Base-by-base conservation (phyloP, 1,140 invertebrate species). In the Portunus trituberculatus region DNA sequence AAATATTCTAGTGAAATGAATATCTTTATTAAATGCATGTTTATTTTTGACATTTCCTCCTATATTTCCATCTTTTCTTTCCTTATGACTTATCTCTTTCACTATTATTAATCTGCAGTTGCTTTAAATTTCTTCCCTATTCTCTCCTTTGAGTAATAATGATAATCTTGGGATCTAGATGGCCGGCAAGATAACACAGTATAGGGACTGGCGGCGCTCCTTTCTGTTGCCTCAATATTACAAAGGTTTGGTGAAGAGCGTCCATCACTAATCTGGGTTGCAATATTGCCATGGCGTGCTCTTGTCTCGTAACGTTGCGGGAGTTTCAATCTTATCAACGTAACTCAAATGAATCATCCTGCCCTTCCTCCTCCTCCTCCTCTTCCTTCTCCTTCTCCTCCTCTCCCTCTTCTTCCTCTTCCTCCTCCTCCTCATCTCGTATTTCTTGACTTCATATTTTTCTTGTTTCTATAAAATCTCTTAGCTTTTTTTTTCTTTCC, bases 401-500 rank as follows among this genome's bases (percentile, higher is more conserved):
- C 87, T 87, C 89, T 6, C 10, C 39, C 39, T 39, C 39, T 7
- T 48, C 45, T 45, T 89, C 87, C 87, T 32, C 16, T n/a, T 59
- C 89, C 31, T 32, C 48, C 16, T 59, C 45, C 87, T 89, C 87
- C 87, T 87, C 89, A 6, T 52, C 48, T n/a, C 32, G 86, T 29
- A 32, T 39, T n/a, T 39, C 20, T 29, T n/a, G 20, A 31, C 20
- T 39, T 28, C 59, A 20, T 76, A n/a, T 76, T 76, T n/a, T 76
- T n/a, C 39, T 39, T 76, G 20, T 76, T n/a, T 25, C n/a, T 76
- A 76, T 76, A 39, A 39, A 39, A 39, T 39, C 6, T 39, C 39
- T 39, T 6, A 39, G 6, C 39, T 39, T 39, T n/a, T n/a, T n/a
- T n/a, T 76, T 25, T 76, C n/a, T 25, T 0, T 76, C 67, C 1